Percentiles rank a stretch among this genome's conserved stretches.
Evolutionary conservation across 2,888 invertebrate species (phyloP).

Genomic region (Dicycla oo): DNA sequence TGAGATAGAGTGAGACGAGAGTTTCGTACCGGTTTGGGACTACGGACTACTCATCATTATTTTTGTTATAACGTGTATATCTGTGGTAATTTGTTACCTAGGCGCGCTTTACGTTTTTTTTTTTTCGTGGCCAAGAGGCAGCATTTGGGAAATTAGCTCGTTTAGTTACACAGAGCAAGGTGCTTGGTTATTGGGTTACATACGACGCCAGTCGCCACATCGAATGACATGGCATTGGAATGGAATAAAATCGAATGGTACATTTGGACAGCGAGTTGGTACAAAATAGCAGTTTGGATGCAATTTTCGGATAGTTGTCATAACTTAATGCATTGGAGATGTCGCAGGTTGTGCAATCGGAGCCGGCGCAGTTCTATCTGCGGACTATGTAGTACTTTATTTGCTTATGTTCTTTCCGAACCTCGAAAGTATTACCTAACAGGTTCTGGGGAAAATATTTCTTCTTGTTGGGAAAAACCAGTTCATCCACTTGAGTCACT

Average conservation of each 20-base stretch:
- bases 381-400: background rate
- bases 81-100: conserved; percentile 54
- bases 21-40: conserved; percentile 60
- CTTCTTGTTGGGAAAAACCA: background rate
- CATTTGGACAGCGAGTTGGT: too few species aligned
- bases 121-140: background rate
- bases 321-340: background rate
- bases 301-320: too few species aligned
- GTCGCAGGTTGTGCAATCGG: too few species aligned
- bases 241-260: background rate
- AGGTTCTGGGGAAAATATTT: background rate
- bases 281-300: background rate
- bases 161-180: background rate
- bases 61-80: conserved; percentile 56
- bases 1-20: conserved; percentile 32
- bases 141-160: background rate
- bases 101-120: conserved; percentile 29
- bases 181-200: background rate
- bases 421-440: too few species aligned
- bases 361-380: background rate
- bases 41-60: conserved; percentile 63
- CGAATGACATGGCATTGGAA: background rate
- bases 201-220: background rate
- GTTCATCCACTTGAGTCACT: background rate
- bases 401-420: background rate